Percentiles rank a stretch among this genome's conserved stretches.
Conservation (phyloP, 2,888 invertebrate species). For the Ophion ventricosus region DNA sequence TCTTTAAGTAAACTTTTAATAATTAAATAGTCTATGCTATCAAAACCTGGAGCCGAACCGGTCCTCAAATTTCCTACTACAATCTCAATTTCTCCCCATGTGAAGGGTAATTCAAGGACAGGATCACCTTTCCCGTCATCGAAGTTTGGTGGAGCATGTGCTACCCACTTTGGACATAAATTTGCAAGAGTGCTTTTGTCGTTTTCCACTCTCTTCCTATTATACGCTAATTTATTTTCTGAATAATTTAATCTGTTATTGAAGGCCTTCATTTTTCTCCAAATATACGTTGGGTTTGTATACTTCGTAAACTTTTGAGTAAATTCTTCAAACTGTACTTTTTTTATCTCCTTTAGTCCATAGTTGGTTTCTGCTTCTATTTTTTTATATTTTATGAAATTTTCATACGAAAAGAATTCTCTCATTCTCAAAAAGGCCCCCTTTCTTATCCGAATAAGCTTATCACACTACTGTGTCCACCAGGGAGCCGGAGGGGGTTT, state of each 20-base stretch:
- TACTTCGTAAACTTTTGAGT: conserved; percentile 10
- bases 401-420: conserved; percentile 1
- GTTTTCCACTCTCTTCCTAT: background rate
- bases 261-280: conserved; percentile 27
- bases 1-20: background rate
- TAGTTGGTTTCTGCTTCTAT: background rate
- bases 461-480: conserved; percentile 17
- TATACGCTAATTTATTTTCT: conserved; percentile 18
- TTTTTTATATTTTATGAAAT: conserved; percentile 11
- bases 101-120: background rate
- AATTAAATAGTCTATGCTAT: conserved; percentile 2
- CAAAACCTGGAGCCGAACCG: conserved; percentile 1
- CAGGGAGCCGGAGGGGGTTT: conserved; percentile 16
- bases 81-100: conserved; percentile 4
- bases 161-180: conserved; percentile 2
- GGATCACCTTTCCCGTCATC: background rate
- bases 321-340: conserved; percentile 14
- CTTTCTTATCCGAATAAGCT: conserved; percentile 5
- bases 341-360: conserved; percentile 13
- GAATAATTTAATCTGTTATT: conserved; percentile 26
- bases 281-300: conserved; percentile 39
- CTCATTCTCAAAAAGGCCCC: conserved; percentile 2
- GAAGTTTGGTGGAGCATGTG: background rate
- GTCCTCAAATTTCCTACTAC: background rate
- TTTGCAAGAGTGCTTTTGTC: background rate